phyloP scores from a whole-genome alignment of 2,888 invertebrate species.

The Hemithea aestivaria region DNA sequence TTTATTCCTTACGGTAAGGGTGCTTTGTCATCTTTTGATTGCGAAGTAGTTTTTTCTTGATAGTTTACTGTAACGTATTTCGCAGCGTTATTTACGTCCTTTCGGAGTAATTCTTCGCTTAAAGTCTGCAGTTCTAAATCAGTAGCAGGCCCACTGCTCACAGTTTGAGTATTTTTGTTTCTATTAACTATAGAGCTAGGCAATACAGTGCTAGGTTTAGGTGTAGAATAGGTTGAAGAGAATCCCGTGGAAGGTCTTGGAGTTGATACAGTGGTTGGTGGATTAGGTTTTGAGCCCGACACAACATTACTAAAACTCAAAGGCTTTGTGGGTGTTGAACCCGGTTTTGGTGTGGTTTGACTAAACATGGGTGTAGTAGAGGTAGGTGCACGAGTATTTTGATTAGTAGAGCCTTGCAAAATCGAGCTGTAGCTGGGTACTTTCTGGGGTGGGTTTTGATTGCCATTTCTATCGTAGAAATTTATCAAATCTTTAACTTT shows the following conservation, averaged over 20 bases:
- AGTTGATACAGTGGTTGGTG: slow-evolving; percentile 25
- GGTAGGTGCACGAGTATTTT: slow-evolving; percentile 27
- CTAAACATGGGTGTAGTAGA: slow-evolving; percentile 25
- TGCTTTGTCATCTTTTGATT: slow-evolving; percentile 84
- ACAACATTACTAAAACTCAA: slow-evolving; percentile 55
- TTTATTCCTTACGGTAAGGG: slow-evolving; percentile 84
- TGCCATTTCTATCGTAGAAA: slow-evolving; percentile 50
- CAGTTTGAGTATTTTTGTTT: slow-evolving; percentile 41
- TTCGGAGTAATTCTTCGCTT: slow-evolving; percentile 84
- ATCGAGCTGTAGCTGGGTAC: slow-evolving; percentile 64
- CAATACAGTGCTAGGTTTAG: slow-evolving; percentile 43
- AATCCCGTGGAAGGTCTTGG: slow-evolving; percentile 34
- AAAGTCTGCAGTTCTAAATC: slow-evolving; percentile 83
- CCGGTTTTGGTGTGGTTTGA: slow-evolving; percentile 28
- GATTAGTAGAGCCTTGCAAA: slow-evolving; percentile 40
- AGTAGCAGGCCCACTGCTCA: slow-evolving; percentile 48
- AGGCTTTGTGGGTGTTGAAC: slow-evolving; percentile 43
- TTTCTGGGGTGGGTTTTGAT: slow-evolving; percentile 36
- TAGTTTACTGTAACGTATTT: slow-evolving; percentile 84
- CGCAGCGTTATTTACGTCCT: slow-evolving; percentile 87
- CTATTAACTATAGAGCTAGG: slow-evolving; percentile 70
- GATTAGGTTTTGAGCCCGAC: slow-evolving; percentile 44
- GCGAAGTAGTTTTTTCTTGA: slow-evolving; percentile 86
- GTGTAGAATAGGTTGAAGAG: slow-evolving; percentile 26
- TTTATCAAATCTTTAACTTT: slow-evolving; percentile 66